Conservation (phyloP, 2,797 vertebrate species). For the Pseudochaenichthys georgianus region DNA sequence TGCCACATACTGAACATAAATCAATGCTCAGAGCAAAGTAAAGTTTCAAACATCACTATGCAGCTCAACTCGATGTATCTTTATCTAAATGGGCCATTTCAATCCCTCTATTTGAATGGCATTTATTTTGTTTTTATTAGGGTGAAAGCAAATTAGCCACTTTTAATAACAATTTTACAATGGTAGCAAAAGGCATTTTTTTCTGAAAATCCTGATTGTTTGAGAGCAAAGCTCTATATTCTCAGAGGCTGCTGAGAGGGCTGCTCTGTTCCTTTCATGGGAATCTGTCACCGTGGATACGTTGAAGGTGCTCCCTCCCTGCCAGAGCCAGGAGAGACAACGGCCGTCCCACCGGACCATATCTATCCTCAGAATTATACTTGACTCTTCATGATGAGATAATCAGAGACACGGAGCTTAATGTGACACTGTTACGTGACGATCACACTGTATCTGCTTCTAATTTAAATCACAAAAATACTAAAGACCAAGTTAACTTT, state of each 20-base stretch:
- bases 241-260: slow-evolving; percentile 17
- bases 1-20: slow-evolving; percentile 16
- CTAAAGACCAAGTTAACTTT: not conserved
- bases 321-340: slow-evolving; percentile 48
- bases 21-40: slow-evolving; percentile 23
- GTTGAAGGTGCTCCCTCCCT: slow-evolving; percentile 53
- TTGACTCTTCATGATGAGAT: slow-evolving; percentile 54
- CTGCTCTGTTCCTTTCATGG: slow-evolving; percentile 68
- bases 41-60: slow-evolving; percentile 3
- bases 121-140: too few relatives aligned
- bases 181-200: accelerated
- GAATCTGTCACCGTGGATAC: slow-evolving; percentile 81
- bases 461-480: not conserved
- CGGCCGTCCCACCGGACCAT: slow-evolving; percentile 60
- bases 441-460: not conserved
- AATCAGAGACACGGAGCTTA: slow-evolving; percentile 39
- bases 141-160: too few relatives aligned
- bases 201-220: not conserved
- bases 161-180: not conserved
- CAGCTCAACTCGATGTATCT: not conserved
- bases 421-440: slow-evolving; percentile 24
- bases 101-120: not conserved
- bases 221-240: slow-evolving; percentile 14
- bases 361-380: slow-evolving; percentile 58
- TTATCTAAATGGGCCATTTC: not conserved